Base-by-base conservation (phyloP, 2,888 invertebrate species). In the Tortricodes alternella region DNA sequence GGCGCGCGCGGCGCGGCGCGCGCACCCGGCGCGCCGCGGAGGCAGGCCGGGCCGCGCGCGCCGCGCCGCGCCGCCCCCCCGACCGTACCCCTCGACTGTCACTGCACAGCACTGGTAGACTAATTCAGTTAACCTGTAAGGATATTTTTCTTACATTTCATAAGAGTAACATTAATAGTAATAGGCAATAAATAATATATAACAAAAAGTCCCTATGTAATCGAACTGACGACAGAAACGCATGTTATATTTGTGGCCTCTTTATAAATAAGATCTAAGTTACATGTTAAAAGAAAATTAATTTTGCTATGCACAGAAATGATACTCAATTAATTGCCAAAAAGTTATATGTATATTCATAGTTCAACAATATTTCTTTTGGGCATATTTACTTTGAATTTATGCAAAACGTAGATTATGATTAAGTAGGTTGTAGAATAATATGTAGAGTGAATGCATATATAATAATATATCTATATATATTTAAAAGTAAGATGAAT, bases 251-350 rank as follows among this genome's bases (percentile, higher is more conserved):
- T 89, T 89, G 90, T 90, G 89, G 90, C 90, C 90, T 90, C 89
- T 89, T 88, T 89, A 89, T 86, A 75, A 84, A 88, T 90, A 89
- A 90, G 89, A 89, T 89, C 88, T 90, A 89, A 89, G 90, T 90
- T 90, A 90, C 89, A 88, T 88, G 82, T 89, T 89, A 86, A 90
- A 89, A 83, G 83, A 89, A 89, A 89, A 84, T 89, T 87, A 89
- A 74, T 89, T 88, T 90, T 90, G 89, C 89, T 90, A 89, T 91
- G 91, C 90, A 91, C 90, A 90, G 86, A 90, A 89, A 91, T 91
- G 91, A 91, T 91, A 91, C 91, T 91, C 91, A 91, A 87, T 91
- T 88, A 89, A 91, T 91, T 91, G 91, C 91, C 91, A 91, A 91
- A 91, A 91, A 91, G 88, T 90, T 86, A 89, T 89, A 89, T 89